A percentile compares a stretch with the other conserved stretches of the same genome.
phyloP scores from a whole-genome alignment of 92 coral and sea anemone species.

The Porites rus region DNA sequence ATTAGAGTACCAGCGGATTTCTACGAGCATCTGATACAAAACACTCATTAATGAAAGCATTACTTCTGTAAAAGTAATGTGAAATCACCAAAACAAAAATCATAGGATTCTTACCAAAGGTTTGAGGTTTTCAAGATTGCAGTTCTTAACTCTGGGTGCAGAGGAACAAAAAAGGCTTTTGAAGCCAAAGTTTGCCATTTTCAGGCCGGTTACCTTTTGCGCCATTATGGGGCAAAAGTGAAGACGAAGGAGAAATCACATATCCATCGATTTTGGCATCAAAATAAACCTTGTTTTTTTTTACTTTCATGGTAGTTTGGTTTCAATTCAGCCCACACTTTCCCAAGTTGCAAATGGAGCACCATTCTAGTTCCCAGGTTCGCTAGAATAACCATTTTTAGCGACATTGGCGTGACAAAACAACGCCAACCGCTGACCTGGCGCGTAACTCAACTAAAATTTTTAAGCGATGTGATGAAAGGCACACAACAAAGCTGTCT shows the following conservation, averaged over 20 bases:
- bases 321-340: neutral
- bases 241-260: neutral
- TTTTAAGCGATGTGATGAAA: no score
- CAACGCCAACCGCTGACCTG: no score
- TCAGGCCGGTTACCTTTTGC: neutral
- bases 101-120: conserved; percentile 27
- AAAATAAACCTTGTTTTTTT: conserved; percentile 4
- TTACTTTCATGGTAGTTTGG: neutral
- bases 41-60: conserved; percentile 1
- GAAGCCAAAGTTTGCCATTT: conserved; percentile 17
- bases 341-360: conserved; percentile 21
- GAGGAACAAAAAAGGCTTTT: conserved; percentile 31
- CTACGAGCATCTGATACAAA: conserved; percentile 6
- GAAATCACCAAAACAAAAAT: neutral
- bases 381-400: neutral
- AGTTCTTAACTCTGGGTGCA: conserved; percentile 8
- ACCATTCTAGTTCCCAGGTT: conserved; percentile 38
- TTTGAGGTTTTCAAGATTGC: conserved; percentile 16
- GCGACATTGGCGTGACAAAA: no score
- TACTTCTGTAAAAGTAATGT: neutral
- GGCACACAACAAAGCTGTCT: no score
- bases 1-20: conserved; percentile 8
- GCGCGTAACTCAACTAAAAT: no score
- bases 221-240: neutral
- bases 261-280: conserved; percentile 18